phyloP scores from a whole-genome alignment of 2,797 vertebrate genomes.

The Tangara arthus region DNA sequence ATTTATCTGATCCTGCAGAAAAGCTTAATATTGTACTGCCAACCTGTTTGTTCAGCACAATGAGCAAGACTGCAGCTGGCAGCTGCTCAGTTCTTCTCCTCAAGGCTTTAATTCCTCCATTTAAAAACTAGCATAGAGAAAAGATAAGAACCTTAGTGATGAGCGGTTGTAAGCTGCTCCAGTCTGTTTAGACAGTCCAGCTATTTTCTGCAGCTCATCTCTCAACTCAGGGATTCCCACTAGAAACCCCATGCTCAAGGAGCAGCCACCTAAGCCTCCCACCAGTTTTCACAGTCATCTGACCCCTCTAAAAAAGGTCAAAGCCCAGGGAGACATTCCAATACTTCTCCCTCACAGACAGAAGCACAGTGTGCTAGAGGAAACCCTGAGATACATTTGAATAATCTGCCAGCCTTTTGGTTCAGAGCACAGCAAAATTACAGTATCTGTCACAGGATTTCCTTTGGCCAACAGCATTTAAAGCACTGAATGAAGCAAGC shows the following conservation, averaged over 20 bases:
- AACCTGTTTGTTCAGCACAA: not conserved
- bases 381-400: not conserved
- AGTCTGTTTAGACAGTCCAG: not conserved
- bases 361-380: not conserved
- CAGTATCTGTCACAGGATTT: not conserved
- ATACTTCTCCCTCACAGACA: not conserved
- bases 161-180: not conserved
- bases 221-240: not conserved
- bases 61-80: not conserved
- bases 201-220: accelerated
- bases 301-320: not conserved
- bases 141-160: not conserved
- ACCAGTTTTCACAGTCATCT: not conserved
- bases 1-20: not conserved
- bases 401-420: not conserved
- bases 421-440: not conserved
- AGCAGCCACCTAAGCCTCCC: not conserved
- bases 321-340: not conserved
- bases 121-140: not conserved
- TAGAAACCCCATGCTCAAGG: not conserved
- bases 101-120: not conserved
- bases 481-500: not conserved
- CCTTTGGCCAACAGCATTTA: not conserved
- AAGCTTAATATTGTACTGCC: not conserved
- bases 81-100: not conserved